Evolutionary conservation across 2,113 vertebrate genomes (phyloP).

Genomic region (Mesoclemmys tuberculata): DNA sequence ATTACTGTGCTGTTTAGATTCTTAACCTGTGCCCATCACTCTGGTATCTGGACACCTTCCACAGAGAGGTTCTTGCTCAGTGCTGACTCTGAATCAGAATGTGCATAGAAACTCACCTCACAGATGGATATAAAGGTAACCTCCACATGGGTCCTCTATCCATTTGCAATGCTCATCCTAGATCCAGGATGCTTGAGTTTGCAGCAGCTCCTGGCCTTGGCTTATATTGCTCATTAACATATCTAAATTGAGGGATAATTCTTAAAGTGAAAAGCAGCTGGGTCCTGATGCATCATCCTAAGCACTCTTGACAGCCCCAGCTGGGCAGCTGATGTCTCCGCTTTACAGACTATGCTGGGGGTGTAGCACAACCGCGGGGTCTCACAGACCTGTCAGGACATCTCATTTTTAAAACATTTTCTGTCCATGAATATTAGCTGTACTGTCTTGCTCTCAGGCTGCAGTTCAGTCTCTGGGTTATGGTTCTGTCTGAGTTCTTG

Average conservation of each 20-base stretch:
- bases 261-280: neutral
- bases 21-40: neutral
- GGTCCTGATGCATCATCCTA: neutral
- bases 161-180: neutral
- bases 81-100: neutral
- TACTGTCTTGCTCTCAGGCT: neutral
- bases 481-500: neutral
- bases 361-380: neutral
- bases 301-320: constrained; percentile 39
- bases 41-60: neutral
- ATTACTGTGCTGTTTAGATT: too few relatives aligned
- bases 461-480: neutral
- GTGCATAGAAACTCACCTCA: neutral
- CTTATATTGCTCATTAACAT: neutral
- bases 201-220: neutral
- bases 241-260: neutral
- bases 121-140: neutral
- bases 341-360: neutral
- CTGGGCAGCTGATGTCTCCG: accelerated
- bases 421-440: neutral
- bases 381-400: constrained; percentile 17
- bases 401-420: neutral
- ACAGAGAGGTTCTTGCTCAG: neutral
- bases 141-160: neutral
- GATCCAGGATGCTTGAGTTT: neutral